phyloP scores from a whole-genome alignment of 2,888 invertebrate genomes.

The Tetrapedia diversipes region DNA sequence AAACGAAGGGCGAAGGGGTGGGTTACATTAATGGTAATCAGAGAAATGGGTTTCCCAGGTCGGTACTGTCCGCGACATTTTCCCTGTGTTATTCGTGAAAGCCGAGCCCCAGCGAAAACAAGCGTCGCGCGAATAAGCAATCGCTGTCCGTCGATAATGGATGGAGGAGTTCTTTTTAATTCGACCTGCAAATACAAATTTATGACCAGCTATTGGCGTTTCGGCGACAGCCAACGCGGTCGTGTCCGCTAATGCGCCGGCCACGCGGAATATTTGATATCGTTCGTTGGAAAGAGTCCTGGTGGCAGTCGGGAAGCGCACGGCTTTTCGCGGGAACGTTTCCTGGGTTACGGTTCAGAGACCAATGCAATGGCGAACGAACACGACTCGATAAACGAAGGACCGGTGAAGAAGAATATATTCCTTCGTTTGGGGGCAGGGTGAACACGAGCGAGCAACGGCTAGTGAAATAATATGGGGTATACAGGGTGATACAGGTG shows the following conservation, averaged over 20 bases:
- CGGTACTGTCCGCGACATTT: slow-evolving; percentile 16
- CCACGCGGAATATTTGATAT: slow-evolving; percentile 16
- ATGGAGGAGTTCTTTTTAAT: slow-evolving; percentile 28
- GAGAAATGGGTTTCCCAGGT: slow-evolving; percentile 35
- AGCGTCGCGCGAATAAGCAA: slow-evolving; percentile 30
- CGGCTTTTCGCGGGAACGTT: slow-evolving; percentile 5
- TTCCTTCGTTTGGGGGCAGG: not conserved
- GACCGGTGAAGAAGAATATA: slow-evolving; percentile 28
- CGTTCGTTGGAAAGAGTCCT: not conserved
- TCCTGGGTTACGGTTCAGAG: slow-evolving; percentile 17
- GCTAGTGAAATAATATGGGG: not conserved
- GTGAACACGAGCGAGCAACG: not conserved
- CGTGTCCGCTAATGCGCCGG: not conserved
- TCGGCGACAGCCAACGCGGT: not conserved
- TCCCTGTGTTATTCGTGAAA: slow-evolving; percentile 24
- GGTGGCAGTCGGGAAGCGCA: not conserved
- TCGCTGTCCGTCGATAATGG: slow-evolving; percentile 16
- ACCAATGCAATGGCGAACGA: slow-evolving; percentile 9
- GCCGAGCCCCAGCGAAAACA: slow-evolving; percentile 11
- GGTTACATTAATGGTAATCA: slow-evolving; percentile 45
- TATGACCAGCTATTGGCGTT: not conserved
- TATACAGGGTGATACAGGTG: not conserved
- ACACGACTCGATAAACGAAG: slow-evolving; percentile 23
- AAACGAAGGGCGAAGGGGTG: not conserved
- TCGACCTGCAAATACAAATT: not conserved